These are phyloP conservation scores for Euproctis similis DNA, from an alignment of 2,888 invertebrate genomes.

Conservation along the genomic window DNA sequence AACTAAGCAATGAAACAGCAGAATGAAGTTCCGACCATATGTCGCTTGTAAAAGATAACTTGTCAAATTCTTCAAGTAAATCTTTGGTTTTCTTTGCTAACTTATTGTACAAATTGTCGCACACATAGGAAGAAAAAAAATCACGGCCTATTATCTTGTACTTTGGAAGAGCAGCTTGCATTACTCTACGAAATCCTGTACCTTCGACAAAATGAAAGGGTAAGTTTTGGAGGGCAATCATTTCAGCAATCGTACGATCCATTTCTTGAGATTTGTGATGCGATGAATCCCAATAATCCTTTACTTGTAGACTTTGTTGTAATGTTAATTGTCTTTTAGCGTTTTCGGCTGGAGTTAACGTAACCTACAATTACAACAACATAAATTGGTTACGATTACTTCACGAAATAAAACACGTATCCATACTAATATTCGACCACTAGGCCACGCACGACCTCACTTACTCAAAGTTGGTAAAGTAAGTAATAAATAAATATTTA, in stretches of 20 bases:
- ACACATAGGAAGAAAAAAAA: slow-evolving; percentile 13
- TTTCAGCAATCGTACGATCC: slow-evolving; percentile 13
- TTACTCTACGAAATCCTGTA: slow-evolving; percentile 15
- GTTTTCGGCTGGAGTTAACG: slow-evolving; percentile 8
- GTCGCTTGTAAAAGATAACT: slow-evolving; percentile 13
- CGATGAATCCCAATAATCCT: slow-evolving; percentile 13
- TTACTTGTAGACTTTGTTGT: slow-evolving; percentile 13
- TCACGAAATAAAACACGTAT: slow-evolving; percentile 7
- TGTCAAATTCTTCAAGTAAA: slow-evolving; percentile 12
- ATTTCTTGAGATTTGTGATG: slow-evolving; percentile 3
- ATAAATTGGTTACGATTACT: slow-evolving; percentile 6
- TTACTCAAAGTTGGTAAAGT: slow-evolving; percentile 5
- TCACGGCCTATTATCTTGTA: slow-evolving; percentile 14
- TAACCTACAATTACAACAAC: slow-evolving; percentile 8
- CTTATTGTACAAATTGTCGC: slow-evolving; percentile 11
- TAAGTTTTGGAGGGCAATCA: slow-evolving; percentile 17
- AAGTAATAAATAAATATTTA: slow-evolving; percentile 11
- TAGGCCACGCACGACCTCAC: slow-evolving; percentile 7
- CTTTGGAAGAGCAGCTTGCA: slow-evolving; percentile 12
- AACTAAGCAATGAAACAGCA: slow-evolving; percentile 11
- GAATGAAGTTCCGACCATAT: slow-evolving; percentile 12
- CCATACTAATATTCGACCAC: slow-evolving; percentile 3
- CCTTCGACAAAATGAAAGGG: slow-evolving; percentile 18
- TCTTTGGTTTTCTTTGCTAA: slow-evolving; percentile 11
- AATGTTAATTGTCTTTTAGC: slow-evolving; percentile 15